Evolutionary conservation across 2,888 invertebrate genomes (phyloP).

Genomic region (Elmis aenea): DNA sequence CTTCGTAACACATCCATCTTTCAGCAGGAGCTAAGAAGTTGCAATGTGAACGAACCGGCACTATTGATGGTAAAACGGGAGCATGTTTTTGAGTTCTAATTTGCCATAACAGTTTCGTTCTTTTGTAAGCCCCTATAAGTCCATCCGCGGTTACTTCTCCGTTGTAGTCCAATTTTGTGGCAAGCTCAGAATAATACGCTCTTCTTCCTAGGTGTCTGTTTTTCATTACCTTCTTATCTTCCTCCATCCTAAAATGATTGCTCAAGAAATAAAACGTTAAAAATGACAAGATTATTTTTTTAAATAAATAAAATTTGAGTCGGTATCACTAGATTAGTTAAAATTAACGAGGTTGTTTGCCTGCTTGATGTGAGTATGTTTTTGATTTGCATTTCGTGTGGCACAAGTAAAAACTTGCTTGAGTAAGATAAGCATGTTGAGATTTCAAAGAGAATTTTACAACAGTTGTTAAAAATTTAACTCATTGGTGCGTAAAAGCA

Average conservation of each 20-base stretch:
- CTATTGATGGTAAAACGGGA: slow-evolving; percentile 48
- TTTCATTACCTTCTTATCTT: neutral
- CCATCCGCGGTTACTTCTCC: slow-evolving; percentile 17
- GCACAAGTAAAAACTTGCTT: too few relatives aligned
- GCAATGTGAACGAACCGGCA: slow-evolving; percentile 46
- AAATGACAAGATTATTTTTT: too few relatives aligned
- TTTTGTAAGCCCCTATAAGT: slow-evolving; percentile 45
- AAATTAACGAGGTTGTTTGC: too few relatives aligned
- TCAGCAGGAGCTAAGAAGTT: slow-evolving; percentile 56
- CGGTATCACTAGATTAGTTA: too few relatives aligned
- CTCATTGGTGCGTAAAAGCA: too few relatives aligned
- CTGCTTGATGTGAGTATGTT: too few relatives aligned
- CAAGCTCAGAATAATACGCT: slow-evolving; percentile 60
- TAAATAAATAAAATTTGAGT: too few relatives aligned
- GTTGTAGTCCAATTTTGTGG: slow-evolving; percentile 49
- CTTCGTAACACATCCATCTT: slow-evolving; percentile 60
- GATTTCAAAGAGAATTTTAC: too few relatives aligned
- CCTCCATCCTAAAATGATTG: neutral
- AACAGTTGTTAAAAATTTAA: too few relatives aligned
- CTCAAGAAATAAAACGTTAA: too few relatives aligned
- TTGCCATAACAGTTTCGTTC: slow-evolving; percentile 48
- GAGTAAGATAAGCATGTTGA: too few relatives aligned
- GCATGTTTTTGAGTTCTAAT: slow-evolving; percentile 55
- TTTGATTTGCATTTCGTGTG: too few relatives aligned
- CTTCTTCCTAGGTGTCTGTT: slow-evolving; percentile 27